phyloP scores from a whole-genome alignment of 2,888 invertebrate genomes.

The Synanthedon formicaeformis region DNA sequence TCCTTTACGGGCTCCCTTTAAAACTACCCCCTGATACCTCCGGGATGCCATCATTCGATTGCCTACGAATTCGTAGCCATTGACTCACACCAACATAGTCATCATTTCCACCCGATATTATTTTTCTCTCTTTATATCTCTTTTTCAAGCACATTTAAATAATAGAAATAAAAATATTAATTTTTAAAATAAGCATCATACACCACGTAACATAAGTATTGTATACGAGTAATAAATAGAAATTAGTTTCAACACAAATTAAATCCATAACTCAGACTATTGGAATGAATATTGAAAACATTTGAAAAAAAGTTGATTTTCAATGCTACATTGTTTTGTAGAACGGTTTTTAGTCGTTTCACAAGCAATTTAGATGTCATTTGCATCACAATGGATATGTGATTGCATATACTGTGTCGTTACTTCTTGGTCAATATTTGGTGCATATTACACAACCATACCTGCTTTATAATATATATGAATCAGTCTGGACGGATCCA shows the following conservation, averaged over 20 bases:
- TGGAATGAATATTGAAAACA: too few relatives aligned
- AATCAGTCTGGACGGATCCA: too few relatives aligned
- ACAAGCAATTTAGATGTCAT: conserved; percentile 34
- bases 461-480: too few relatives aligned
- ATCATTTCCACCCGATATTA: background rate
- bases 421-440: too few relatives aligned
- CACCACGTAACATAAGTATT: too few relatives aligned
- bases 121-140: background rate
- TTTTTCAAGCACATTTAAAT: too few relatives aligned
- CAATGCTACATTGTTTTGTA: background rate
- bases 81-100: background rate
- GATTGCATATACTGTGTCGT: conserved; percentile 26
- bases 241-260: too few relatives aligned
- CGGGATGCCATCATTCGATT: conserved; percentile 8
- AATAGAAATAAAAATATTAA: too few relatives aligned
- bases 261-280: too few relatives aligned
- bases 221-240: too few relatives aligned
- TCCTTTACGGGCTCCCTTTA: conserved; percentile 27
- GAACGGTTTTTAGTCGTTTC: conserved; percentile 1
- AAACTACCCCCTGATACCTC: conserved; percentile 24
- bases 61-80: conserved; percentile 3
- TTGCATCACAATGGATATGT: conserved; percentile 50
- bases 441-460: too few relatives aligned
- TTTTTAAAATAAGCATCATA: too few relatives aligned
- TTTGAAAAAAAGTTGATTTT: background rate